A percentile compares a stretch with the other conserved stretches of the same genome.
These are phyloP conservation scores for Columba janthina DNA, from an alignment of 2,113 vertebrate species.

Conservation along the genomic window DNA sequence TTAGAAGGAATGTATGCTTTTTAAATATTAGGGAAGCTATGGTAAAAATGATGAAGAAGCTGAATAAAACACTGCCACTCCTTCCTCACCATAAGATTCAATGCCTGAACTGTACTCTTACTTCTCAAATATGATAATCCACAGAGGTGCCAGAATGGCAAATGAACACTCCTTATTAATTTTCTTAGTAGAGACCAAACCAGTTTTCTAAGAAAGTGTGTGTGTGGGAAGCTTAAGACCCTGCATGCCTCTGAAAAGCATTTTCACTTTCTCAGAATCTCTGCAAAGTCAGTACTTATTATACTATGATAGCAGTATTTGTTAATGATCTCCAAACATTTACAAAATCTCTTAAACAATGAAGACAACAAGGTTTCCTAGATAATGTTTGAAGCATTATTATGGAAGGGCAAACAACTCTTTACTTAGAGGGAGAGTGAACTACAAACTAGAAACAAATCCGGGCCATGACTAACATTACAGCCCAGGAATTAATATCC, in stretches of 20 bases:
- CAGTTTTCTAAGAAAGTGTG: neutral
- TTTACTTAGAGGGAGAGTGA: neutral
- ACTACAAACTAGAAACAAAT: neutral
- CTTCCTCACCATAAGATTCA: neutral
- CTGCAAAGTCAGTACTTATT: neutral
- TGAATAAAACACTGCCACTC: neutral
- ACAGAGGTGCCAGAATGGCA: neutral
- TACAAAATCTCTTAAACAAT: neutral
- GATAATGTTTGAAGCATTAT: neutral
- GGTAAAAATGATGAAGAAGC: neutral
- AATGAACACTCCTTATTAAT: neutral
- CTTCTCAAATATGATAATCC: rapidly evolving
- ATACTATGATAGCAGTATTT: neutral
- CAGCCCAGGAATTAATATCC: neutral
- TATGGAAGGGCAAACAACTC: neutral
- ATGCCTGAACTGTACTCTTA: neutral
- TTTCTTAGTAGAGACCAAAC: neutral
- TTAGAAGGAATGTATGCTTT: neutral
- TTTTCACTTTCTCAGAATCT: neutral
- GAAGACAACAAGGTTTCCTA: neutral
- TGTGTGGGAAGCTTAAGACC: neutral
- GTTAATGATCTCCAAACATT: neutral
- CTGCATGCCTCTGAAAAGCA: neutral
- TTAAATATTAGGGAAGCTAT: neutral
- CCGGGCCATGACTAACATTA: neutral